Conservation (phyloP, 2,113 vertebrate genomes). For the Eretmochelys imbricata region DNA sequence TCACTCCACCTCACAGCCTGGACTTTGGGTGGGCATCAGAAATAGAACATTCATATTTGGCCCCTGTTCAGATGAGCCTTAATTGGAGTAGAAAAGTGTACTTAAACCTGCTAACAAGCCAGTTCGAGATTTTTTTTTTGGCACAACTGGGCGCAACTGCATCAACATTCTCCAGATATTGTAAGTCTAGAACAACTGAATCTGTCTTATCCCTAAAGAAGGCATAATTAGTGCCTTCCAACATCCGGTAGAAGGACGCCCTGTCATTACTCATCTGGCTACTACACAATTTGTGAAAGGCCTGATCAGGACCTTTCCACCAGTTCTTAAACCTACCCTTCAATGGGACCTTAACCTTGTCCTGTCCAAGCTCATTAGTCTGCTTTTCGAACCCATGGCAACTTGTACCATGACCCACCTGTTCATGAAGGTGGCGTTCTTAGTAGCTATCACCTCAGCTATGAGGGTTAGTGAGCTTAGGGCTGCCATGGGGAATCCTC, state of each 20-base stretch:
- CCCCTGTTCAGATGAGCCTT: no score
- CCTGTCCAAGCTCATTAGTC: neutral
- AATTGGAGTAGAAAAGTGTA: no score
- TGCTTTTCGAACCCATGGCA: neutral
- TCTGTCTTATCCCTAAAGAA: neutral
- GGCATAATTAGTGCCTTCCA: no score
- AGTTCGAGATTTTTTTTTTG: no score
- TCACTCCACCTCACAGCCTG: no score
- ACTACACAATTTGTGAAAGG: no score
- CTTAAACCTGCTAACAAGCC: no score
- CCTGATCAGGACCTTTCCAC: no score
- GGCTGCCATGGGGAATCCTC: neutral
- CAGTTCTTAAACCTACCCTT: no score
- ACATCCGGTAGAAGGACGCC: neutral
- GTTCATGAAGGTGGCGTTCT: neutral
- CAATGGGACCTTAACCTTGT: neutral
- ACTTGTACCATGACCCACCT: neutral
- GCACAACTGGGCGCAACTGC: neutral
- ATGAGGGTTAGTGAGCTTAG: neutral
- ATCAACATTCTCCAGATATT: neutral
- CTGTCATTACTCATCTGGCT: neutral
- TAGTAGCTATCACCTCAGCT: neutral
- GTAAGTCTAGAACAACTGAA: neutral
- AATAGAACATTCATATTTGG: no score
- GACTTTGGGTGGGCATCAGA: no score